Evolutionary conservation across 2,888 invertebrate genomes (phyloP), one percentile per base, ranked within the genome.

Genomic region (Dasypolia templi): DNA sequence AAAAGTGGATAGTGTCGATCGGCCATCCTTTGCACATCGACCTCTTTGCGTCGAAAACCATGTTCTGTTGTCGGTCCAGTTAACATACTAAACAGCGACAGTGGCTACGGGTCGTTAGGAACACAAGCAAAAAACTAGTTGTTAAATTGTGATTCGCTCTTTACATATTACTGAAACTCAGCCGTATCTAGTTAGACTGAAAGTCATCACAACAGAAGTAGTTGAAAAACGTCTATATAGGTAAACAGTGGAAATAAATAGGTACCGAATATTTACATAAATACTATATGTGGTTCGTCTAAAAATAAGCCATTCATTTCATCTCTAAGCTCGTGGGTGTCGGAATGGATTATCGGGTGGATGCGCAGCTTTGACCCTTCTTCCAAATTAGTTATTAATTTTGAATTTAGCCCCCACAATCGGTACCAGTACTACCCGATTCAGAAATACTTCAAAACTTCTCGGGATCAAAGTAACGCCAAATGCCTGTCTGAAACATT

Each of bases 381-480:
- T 56, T 51, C 19, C 11, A 75, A 74, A 62, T 53, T 39, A 64
- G 14, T 66, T 46, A 46, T 35, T 39, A 32, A 56, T 44, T 39
- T 51, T 61, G 22, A 61, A 76, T 63, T 62, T 51, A 44, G 49
- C 35, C 22, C 12, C 26, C 26, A 39, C 75, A 46, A 46, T 55
- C 26, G 29, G 35, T 59, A 42, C 6, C 53, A 42, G 32, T 55
- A 67, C 42, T 46, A n/a, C 22, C 51, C 5, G 9, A 44, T 63
- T 68, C 29, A 26, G 55, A 29, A 71, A 63, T 66, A 66, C 49
- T 77, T 66, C 42, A 53, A 69, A 79, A 81, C 56, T 69, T 17
- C 9, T 1, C 14, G n/a, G 17, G 71, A 75, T 80, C 75, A 72
- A 84, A 72, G 75, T 53, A 67, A 22, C 29, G 14, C 44, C 9